Percentiles rank a stretch among this genome's conserved stretches.
Evolutionary conservation across 2,888 invertebrate genomes (phyloP).

Genomic region (Neoscelio sp.): DNA sequence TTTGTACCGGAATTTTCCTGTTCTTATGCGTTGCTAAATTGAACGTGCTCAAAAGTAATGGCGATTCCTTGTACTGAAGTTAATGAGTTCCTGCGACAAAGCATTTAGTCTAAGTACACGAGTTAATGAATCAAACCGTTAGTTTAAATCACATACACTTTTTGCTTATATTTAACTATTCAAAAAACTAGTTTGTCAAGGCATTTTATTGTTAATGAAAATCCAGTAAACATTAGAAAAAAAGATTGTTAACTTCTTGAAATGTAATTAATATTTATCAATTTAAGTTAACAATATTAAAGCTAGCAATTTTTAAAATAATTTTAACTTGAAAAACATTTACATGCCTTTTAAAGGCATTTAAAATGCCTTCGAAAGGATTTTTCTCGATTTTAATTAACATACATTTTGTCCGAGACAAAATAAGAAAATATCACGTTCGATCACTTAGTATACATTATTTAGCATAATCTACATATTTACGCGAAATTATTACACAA

Average conservation of each 20-base stretch:
- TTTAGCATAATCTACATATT: constrained; percentile 63
- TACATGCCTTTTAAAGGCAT: not conserved
- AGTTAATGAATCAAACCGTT: constrained; percentile 64
- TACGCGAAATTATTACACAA: constrained; percentile 52
- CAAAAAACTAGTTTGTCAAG: too few species aligned
- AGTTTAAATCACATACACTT: constrained; percentile 40
- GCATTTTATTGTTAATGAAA: too few species aligned
- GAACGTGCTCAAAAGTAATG: constrained; percentile 77
- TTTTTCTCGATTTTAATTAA: constrained; percentile 18
- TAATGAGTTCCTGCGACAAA: constrained; percentile 80
- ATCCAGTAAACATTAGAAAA: not conserved
- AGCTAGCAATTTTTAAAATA: too few species aligned
- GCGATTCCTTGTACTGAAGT: constrained; percentile 81
- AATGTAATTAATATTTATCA: too few species aligned
- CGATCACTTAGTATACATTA: constrained; percentile 56
- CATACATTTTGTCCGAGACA: constrained; percentile 11
- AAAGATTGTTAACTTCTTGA: too few species aligned
- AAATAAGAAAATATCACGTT: constrained; percentile 5
- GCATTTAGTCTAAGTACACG: constrained; percentile 61
- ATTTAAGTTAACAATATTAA: too few species aligned
- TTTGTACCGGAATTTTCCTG: constrained; percentile 70
- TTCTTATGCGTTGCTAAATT: constrained; percentile 71
- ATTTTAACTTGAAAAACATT: not conserved
- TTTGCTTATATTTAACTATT: too few species aligned
- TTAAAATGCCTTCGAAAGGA: constrained; percentile 6